Base-by-base conservation (phyloP, 2,113 vertebrate genomes). In the Limanda limanda region DNA sequence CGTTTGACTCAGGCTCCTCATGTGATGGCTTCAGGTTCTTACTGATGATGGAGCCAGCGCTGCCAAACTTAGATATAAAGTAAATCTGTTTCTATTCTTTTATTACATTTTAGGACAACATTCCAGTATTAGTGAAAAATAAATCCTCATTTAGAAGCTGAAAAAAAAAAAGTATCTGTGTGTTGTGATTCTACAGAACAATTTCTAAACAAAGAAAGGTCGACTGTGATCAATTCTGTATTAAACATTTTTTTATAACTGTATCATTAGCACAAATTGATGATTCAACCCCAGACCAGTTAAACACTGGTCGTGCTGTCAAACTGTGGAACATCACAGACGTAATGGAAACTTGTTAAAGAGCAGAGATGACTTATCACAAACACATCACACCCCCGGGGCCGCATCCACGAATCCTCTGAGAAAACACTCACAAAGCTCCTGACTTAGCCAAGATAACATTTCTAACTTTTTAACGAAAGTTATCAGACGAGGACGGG, bases 11-110 rank as follows among this genome's bases (percentile, higher is more conserved):
- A 0, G n/a, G 59, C 74, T 60, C 70, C 72, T 6, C 18, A 27
- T 56, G 72, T 71, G 15, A 24, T 40, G 11, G 25, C 18, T 31
- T 21, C 1, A 35, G 24, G 31, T 51, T 51, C 7, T 2, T 8
- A 54, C 20, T 18, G 52, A 66, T 8, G 14, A 20, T 8, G 56
- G 56, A 60, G 60, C 77, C 72, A 77, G 25, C 13, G 13, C 23
- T 17, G 52, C 21, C 52, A 23, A 17, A 17, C 15, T 18, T 23
- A 55, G 10, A 14, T 55, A 23, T 23, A 11, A 11, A 4, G 1
- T 55, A 23, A 23, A 23, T 13, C 8, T 12, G 21, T 23, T 12
- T 55, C 3, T 8, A 40, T 2, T 12, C 18, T 31, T 57, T n/a
- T 10, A 20, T 54, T n/a, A 47, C 52, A 10, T 62, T 55, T 37